Conservation (phyloP, 2,113 vertebrate genomes). For the Phalacrocorax pelagicus region DNA sequence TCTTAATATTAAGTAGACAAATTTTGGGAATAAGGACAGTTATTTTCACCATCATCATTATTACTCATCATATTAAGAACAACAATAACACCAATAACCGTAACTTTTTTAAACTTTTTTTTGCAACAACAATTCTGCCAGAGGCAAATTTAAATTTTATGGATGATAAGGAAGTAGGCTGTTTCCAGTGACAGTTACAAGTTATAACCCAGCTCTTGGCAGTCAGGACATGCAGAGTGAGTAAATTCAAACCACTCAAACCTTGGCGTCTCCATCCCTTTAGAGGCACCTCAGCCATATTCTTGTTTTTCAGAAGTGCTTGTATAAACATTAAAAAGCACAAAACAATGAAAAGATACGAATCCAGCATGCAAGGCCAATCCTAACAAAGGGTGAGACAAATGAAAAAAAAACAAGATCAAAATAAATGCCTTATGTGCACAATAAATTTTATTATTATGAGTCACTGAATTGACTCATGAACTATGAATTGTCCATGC, state of each 20-base stretch:
- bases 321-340: neutral
- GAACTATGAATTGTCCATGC: neutral
- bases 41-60: neutral
- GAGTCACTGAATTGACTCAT: conserved; percentile 4
- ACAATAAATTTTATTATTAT: neutral
- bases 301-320: neutral
- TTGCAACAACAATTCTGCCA: neutral
- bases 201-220: neutral
- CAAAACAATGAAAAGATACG: conserved; percentile 11
- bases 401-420: neutral
- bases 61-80: neutral
- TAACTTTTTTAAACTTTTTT: neutral
- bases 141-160: neutral
- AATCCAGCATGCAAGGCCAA: conserved; percentile 25
- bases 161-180: neutral
- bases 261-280: neutral
- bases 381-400: neutral
- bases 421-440: conserved; percentile 32
- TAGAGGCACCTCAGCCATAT: neutral
- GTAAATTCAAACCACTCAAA: neutral
- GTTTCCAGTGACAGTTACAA: neutral
- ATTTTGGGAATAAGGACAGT: neutral
- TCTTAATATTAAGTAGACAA: neutral
- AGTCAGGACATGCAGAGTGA: neutral
- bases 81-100: neutral